These are phyloP conservation scores for Piscicola geometra DNA, from an alignment of 2,888 invertebrate species.

Conservation along the genomic window DNA sequence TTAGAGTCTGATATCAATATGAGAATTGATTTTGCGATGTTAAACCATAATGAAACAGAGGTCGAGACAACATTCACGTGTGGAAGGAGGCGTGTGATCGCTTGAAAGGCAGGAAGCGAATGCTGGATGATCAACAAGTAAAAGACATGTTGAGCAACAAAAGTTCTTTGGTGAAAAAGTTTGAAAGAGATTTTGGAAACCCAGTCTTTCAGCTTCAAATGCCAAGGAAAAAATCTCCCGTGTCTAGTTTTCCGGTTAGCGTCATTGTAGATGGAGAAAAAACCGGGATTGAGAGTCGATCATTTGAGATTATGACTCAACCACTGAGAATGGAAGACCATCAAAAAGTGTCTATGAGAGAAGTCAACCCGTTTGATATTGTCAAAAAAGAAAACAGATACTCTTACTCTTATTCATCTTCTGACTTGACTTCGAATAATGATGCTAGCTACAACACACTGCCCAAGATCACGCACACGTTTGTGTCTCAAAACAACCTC, in stretches of 20 bases:
- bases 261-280: neutral
- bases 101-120: neutral
- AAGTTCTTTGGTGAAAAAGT: neutral
- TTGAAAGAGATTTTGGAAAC: neutral
- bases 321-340: neutral
- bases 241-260: neutral
- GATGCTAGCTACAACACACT: neutral
- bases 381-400: neutral
- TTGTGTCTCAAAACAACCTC: slow-evolving; percentile 8
- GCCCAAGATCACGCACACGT: neutral
- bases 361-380: neutral
- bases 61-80: neutral
- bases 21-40: too few species aligned
- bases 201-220: neutral
- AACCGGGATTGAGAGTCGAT: neutral
- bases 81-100: slow-evolving; percentile 1
- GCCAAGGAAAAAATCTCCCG: neutral
- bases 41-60: too few species aligned
- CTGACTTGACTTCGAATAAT: neutral
- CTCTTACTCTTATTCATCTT: neutral
- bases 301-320: neutral
- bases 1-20: too few species aligned
- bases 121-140: neutral
- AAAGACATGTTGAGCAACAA: neutral
- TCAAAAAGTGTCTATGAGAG: neutral